These are phyloP conservation scores for Chloroclysta siterata DNA, from an alignment of 2,888 invertebrate species.

Conservation along the genomic window DNA sequence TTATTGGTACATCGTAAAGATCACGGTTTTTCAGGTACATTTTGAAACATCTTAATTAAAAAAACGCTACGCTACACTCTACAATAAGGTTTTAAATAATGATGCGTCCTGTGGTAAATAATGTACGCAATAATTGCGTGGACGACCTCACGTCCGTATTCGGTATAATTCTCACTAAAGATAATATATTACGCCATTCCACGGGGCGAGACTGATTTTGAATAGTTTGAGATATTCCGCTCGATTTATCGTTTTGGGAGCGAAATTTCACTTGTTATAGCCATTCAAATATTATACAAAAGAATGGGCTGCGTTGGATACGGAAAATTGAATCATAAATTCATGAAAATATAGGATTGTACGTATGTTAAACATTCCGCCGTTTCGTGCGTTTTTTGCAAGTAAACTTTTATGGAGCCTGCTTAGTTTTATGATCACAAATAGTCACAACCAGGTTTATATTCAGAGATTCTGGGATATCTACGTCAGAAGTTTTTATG, in stretches of 20 bases:
- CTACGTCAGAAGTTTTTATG: conserved; percentile 5
- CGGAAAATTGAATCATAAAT: conserved; percentile 43
- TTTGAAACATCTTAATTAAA: too few species aligned
- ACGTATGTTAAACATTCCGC: conserved; percentile 27
- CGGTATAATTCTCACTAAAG: conserved; percentile 48
- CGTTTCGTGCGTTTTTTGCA: conserved; percentile 23
- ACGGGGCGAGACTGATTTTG: conserved; percentile 63
- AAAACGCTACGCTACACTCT: too few species aligned
- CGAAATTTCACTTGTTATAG: conserved; percentile 48
- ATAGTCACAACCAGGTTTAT: conserved; percentile 18
- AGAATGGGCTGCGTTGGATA: conserved; percentile 38
- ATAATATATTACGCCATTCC: conserved; percentile 58
- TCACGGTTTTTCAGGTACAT: too few species aligned
- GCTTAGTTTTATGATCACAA: conserved; percentile 29
- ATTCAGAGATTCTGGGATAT: conserved; percentile 12
- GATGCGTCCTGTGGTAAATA: too few species aligned
- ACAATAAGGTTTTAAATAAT: too few species aligned
- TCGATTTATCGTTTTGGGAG: conserved; percentile 61
- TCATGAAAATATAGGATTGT: conserved; percentile 36
- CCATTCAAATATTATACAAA: conserved; percentile 44
- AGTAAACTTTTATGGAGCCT: conserved; percentile 24
- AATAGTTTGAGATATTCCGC: conserved; percentile 67
- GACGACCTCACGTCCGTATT: conserved; percentile 50
- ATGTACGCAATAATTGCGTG: conserved; percentile 37
- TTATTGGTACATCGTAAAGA: too few species aligned